Evolutionary conservation across 2,113 vertebrate species (phyloP).

Genomic region (Choloepus hoffmanni): DNA sequence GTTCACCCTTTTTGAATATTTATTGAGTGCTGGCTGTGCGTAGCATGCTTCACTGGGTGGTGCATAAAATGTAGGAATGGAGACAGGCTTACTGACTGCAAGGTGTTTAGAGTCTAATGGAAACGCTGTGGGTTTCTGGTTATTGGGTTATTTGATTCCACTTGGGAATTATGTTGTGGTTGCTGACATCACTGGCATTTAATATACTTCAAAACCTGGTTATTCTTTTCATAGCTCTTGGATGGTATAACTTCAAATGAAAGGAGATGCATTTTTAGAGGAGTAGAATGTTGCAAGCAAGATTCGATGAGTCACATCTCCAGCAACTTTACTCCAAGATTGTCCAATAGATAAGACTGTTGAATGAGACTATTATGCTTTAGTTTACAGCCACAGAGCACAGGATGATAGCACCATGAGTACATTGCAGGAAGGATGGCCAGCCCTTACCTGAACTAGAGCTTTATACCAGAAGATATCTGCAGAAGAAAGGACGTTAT

Average conservation of each 20-base stretch:
- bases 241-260: background rate
- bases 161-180: background rate
- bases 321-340: background rate
- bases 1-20: background rate
- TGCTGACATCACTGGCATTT: background rate
- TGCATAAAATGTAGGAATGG: background rate
- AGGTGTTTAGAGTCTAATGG: background rate
- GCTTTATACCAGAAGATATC: background rate
- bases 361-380: background rate
- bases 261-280: background rate
- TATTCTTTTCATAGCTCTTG: background rate
- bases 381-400: background rate
- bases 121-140: background rate
- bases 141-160: background rate
- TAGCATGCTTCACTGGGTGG: background rate
- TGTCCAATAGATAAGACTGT: background rate
- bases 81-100: background rate
- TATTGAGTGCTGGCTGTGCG: background rate
- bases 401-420: background rate
- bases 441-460: background rate
- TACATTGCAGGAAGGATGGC: background rate
- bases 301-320: background rate
- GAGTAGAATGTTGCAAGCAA: background rate
- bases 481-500: background rate
- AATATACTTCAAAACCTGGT: background rate